Evolutionary conservation across 1,140 invertebrate species (phyloP), one percentile per base, ranked within the genome.

Genomic region (Vollenhovia emeryi): DNA sequence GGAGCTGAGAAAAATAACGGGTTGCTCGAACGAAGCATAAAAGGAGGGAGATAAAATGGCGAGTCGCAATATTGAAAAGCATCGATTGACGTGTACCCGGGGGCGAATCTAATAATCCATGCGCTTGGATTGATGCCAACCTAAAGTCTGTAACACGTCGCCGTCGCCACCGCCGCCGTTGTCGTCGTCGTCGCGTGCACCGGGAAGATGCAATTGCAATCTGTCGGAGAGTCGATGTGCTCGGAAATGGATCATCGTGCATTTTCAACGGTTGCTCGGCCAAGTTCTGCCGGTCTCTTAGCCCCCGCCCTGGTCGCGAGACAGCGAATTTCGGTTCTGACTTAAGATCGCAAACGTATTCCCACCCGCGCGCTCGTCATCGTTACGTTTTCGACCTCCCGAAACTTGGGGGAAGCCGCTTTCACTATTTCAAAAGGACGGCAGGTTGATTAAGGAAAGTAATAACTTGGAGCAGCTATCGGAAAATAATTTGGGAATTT

Each of bases 91-190:
- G 57, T 76, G 13, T 40, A 50, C n/a, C 64, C 48, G 52, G 9
- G 30, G 55, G 69, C 71, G 76, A 88, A 91, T 92, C 87, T 90
- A 91, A 92, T 92, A 92, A 92, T 91, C 90, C 85, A 86, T 88
- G 91, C 87, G 90, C 78, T 86, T 92, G 92, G 92, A 92, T 40
- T 57, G 36, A 60, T 45, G 92, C 92, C 92, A 92, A 92, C 48
- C 80, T 55, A 88, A 91, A 92, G 91, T 92, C 89, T 91, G 86
- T 84, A 85, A 66, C 79, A 21, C 80, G 75, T 79, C 73, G 27
- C 50, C 40, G 43, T 24, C n/a, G 27, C 7, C 50, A 21, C 45
- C 30, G 62, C 21, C 30, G n/a, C 4, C 27, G 18, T n/a, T 40
- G 45, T 13, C 69, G 48, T 50, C 40, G 64, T 68, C 30, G 33